Evolutionary conservation across 2,797 vertebrate species (phyloP).

Genomic region (Forpus xanthops): DNA sequence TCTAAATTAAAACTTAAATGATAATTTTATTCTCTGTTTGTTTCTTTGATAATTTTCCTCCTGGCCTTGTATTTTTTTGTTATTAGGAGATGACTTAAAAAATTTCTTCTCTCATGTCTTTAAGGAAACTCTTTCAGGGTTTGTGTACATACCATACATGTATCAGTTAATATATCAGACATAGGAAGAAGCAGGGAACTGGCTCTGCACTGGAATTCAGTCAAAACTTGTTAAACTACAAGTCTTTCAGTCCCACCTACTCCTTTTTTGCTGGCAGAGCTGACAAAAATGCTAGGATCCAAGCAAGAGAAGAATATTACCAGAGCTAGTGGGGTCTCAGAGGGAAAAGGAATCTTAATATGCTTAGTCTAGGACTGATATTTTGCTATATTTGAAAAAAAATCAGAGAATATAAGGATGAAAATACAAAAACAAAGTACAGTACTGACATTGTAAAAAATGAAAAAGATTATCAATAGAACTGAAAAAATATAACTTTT

Average conservation of each 20-base stretch:
- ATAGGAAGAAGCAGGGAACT: not conserved
- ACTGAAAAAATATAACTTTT: not conserved
- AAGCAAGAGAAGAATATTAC: constrained; percentile 7
- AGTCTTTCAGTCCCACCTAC: not conserved
- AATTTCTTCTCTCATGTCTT: not conserved
- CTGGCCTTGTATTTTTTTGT: not conserved
- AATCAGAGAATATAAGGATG: not conserved
- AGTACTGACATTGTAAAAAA: not conserved
- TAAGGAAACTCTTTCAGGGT: not conserved
- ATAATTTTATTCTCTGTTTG: too few species aligned
- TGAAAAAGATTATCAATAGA: not conserved
- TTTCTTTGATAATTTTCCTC: not conserved
- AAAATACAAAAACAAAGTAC: not conserved
- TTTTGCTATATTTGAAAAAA: constrained; percentile 6
- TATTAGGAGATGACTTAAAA: not conserved
- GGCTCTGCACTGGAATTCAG: not conserved
- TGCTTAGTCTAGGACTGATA: constrained; percentile 2
- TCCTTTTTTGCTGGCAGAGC: constrained; percentile 7
- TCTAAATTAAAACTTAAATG: too few species aligned
- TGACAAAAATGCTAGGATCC: not conserved
- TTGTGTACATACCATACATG: not conserved
- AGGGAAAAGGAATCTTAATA: not conserved
- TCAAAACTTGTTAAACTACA: not conserved
- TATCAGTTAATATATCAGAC: not conserved
- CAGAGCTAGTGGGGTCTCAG: not conserved